Base-by-base conservation (phyloP, 35 echinoderm and acorn worm species). In the Eucidaris tribuloides region DNA sequence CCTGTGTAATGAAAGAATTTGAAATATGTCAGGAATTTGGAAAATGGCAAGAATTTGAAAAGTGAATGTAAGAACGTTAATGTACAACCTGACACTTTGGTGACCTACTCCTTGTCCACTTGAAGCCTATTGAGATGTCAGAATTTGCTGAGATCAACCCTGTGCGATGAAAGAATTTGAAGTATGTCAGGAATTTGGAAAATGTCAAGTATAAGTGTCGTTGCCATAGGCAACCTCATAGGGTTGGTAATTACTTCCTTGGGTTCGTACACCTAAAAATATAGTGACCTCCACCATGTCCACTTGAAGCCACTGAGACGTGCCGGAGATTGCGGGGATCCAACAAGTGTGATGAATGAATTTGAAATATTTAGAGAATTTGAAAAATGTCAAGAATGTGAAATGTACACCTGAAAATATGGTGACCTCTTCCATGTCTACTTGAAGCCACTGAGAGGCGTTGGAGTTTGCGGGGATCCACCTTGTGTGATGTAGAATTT, bases 191-290 rank as follows among this genome's bases (percentile, higher is more conserved):
- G n/a, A n/a, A n/a, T n/a, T n/a, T n/a, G n/a, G n/a, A n/a, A n/a
- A n/a, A n/a, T n/a, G n/a, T n/a, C 85, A 93, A n/a, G 80, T 88
- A 42, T 46, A 79, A 1, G 48, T 84, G 64, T 96, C 93, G 65
- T 91, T 91, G 18, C 78, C 68, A 49, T 88, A 84, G 15, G 70
- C 83, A 35, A 91, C 80, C 44, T 91, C 62, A 34, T 88, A 96
- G 1, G 84, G 58, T 20, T 85, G 33, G 42, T 96, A 88, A 19
- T 31, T 79, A 20, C 54, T 82, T 15, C 93, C 93, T 46, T 96
- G 93, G 25, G 89, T 88, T 37, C 45, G 62, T 7, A 96, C 61
- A 27, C 89, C 93, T 81, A 57, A 83, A 78, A 96, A 96, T 38
- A 96, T 82, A 35, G 70, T 68, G 7, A 82, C 38, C 14, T 34